These are phyloP conservation scores for Oreohelix idahoensis DNA, from an alignment of 1,140 invertebrate genomes.

Conservation along the genomic window DNA sequence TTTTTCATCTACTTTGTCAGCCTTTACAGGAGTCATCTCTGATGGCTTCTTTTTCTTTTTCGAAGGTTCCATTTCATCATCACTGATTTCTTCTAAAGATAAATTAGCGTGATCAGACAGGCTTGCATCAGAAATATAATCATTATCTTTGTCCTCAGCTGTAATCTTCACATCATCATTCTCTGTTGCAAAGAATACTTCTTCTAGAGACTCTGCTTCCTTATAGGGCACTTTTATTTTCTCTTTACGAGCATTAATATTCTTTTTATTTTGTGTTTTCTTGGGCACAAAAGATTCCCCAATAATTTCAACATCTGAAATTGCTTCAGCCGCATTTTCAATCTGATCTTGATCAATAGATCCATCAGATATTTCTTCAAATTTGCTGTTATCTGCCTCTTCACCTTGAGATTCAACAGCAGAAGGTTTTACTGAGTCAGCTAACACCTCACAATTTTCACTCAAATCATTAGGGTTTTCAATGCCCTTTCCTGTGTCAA, in stretches of 20 bases:
- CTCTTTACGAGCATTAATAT: background rate
- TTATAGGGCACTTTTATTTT: constrained; percentile 3
- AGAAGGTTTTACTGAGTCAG: background rate
- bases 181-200: constrained; percentile 36
- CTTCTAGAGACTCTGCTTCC: constrained; percentile 34
- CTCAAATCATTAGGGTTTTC: background rate
- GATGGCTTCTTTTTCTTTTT: constrained; percentile 19
- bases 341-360: constrained; percentile 34
- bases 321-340: constrained; percentile 1
- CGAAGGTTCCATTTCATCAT: constrained; percentile 37
- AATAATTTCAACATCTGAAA: constrained; percentile 27
- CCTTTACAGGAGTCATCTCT: background rate
- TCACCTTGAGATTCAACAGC: background rate
- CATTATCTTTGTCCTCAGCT: constrained; percentile 39
- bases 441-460: background rate
- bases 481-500: background rate
- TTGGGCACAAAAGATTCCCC: background rate
- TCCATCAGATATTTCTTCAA: constrained; percentile 42
- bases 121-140: constrained; percentile 35
- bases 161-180: constrained; percentile 35
- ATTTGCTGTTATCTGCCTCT: constrained; percentile 16
- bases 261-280: background rate
- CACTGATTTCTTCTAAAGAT: constrained; percentile 40
- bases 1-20: constrained; percentile 5
- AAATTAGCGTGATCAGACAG: constrained; percentile 37